These are phyloP conservation scores for Podarcis siculus DNA, from an alignment of 2,797 vertebrate genomes.

Conservation along the genomic window DNA sequence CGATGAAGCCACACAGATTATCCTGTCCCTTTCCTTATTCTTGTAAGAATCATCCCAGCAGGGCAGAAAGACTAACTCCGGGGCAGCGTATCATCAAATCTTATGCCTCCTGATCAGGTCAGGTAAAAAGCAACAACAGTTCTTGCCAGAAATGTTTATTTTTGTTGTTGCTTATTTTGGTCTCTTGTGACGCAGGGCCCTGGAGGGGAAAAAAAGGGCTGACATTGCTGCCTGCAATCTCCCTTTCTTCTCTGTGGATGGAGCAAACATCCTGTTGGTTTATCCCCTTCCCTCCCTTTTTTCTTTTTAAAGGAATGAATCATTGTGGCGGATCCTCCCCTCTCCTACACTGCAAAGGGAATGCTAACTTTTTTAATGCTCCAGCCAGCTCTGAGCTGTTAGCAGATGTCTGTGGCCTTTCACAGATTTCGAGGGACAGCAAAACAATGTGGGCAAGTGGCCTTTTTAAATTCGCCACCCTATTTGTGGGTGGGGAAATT, in stretches of 20 bases:
- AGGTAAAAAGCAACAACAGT: background rate
- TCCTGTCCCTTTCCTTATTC: background rate
- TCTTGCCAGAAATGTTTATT: constrained; percentile 13
- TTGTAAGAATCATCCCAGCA: background rate
- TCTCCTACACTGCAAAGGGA: background rate
- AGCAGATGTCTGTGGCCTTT: constrained; percentile 19
- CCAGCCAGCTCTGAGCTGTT: constrained; percentile 28
- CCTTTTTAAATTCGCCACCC: background rate
- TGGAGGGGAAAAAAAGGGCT: background rate
- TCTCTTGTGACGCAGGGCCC: constrained; percentile 17
- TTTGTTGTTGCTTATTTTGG: constrained; percentile 21
- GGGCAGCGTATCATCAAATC: background rate
- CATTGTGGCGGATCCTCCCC: constrained; percentile 25
- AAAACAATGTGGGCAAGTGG: background rate
- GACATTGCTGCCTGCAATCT: background rate
- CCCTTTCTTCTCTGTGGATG: background rate
- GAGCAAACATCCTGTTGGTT: constrained; percentile 17
- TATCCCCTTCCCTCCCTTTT: background rate
- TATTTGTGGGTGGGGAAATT: no score
- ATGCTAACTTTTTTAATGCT: constrained; percentile 25
- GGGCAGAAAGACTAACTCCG: background rate
- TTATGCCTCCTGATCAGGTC: background rate
- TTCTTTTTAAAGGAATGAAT: constrained; percentile 29
- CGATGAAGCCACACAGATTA: no score
- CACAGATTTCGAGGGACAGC: background rate